These are phyloP conservation scores for Intellagama lesueurii DNA, from an alignment of 2,797 vertebrate genomes.

Conservation along the genomic window DNA sequence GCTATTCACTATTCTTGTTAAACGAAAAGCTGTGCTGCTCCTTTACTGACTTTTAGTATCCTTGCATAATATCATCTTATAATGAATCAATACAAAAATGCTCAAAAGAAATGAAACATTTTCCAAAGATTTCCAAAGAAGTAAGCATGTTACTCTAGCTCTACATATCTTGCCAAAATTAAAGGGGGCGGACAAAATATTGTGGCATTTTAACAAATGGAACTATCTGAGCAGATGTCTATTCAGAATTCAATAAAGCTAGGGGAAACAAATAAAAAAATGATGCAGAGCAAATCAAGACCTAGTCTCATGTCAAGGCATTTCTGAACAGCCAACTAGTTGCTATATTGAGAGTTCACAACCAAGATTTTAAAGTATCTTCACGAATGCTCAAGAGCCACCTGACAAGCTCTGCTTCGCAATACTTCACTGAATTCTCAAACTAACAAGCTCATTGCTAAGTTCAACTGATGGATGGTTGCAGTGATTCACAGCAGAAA, in stretches of 20 bases:
- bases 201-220: neutral
- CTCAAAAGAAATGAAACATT: too few species aligned
- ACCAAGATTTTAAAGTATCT: conserved; percentile 17
- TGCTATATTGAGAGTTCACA: conserved; percentile 14
- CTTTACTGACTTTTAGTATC: too few species aligned
- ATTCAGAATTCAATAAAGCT: conserved; percentile 27
- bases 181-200: neutral
- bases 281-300: neutral
- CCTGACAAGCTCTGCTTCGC: conserved; percentile 27
- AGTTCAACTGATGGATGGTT: conserved; percentile 45
- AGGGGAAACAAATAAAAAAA: neutral
- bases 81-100: too few species aligned
- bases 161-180: too few species aligned
- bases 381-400: conserved; percentile 29
- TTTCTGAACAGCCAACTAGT: conserved; percentile 36
- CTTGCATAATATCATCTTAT: too few species aligned
- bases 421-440: conserved; percentile 32
- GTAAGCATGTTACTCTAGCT: too few species aligned
- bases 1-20: neutral
- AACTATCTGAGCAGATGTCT: neutral
- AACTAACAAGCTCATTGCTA: conserved; percentile 49
- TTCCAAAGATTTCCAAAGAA: too few species aligned
- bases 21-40: neutral
- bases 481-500: conserved; percentile 40
- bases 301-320: neutral